Evolutionary conservation across 2,888 invertebrate species (phyloP).

Genomic region (Polyploca ridens): DNA sequence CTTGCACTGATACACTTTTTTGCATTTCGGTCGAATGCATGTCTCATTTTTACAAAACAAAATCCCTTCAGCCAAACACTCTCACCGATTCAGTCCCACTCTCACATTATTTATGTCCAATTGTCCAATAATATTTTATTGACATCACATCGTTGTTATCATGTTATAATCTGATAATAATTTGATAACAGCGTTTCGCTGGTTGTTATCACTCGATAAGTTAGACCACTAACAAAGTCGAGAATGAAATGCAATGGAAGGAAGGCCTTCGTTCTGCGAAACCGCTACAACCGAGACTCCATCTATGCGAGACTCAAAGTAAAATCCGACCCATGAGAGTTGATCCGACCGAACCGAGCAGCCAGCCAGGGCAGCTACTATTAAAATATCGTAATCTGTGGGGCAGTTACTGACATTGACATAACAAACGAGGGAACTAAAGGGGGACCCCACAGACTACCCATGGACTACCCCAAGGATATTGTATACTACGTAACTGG

Average conservation of each 20-base stretch:
- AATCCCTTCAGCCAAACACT: conserved; percentile 61
- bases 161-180: conserved; percentile 51
- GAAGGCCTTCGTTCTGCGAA: too few relatives aligned
- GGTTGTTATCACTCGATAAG: conserved; percentile 54
- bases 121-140: conserved; percentile 40
- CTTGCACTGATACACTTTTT: conserved; percentile 93
- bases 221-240: conserved; percentile 51
- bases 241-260: conserved; percentile 49
- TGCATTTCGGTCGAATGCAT: conserved; percentile 86
- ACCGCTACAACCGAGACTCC: too few relatives aligned
- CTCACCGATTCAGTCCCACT: conserved; percentile 56
- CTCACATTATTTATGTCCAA: conserved; percentile 32
- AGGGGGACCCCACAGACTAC: too few relatives aligned
- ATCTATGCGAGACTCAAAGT: too few relatives aligned
- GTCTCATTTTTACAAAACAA: conserved; percentile 78
- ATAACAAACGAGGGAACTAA: too few relatives aligned
- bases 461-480: too few relatives aligned
- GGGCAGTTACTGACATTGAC: too few relatives aligned
- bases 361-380: neutral
- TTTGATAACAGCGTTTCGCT: conserved; percentile 63
- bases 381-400: too few relatives aligned
- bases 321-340: too few relatives aligned
- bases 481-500: too few relatives aligned
- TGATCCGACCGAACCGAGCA: too few relatives aligned
- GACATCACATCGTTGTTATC: conserved; percentile 53